phyloP scores from a whole-genome alignment of 2,797 vertebrate species.

The Coregonus ussuriensis region DNA sequence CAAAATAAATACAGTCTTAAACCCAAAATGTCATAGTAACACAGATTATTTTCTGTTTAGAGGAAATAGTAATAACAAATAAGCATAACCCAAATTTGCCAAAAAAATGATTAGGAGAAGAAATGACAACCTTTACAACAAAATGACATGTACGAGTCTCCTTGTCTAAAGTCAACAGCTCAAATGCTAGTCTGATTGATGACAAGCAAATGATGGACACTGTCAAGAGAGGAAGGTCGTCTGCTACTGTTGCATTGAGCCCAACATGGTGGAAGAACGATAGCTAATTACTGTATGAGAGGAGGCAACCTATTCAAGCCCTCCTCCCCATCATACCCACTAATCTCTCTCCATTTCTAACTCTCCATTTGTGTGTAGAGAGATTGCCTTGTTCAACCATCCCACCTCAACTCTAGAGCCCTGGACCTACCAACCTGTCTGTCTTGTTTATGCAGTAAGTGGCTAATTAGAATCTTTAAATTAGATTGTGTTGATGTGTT shows the following conservation, averaged over 20 bases:
- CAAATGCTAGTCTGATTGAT: neutral
- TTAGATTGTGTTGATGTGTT: neutral
- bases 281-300: conserved; percentile 72
- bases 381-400: conserved; percentile 28
- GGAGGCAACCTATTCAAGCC: conserved; percentile 74
- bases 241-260: conserved; percentile 67
- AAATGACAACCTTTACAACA: neutral
- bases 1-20: neutral
- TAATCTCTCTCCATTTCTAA: conserved; percentile 54
- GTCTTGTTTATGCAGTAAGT: conserved; percentile 57
- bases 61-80: neutral
- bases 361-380: conserved; percentile 45
- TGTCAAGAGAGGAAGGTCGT: conserved; percentile 71
- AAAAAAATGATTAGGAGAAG: neutral
- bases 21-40: neutral
- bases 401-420: conserved; percentile 31
- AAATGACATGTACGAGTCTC: neutral
- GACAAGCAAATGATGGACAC: conserved; percentile 40
- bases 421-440: conserved; percentile 7
- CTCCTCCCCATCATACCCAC: conserved; percentile 57
- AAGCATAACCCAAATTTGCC: neutral
- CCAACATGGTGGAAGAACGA: conserved; percentile 75
- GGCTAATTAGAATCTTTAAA: neutral
- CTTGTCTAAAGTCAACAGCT: neutral
- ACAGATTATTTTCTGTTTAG: neutral